These are phyloP conservation scores for Boulengeromyrus knoepffleri DNA, from an alignment of 2,113 vertebrate species.

Conservation along the genomic window DNA sequence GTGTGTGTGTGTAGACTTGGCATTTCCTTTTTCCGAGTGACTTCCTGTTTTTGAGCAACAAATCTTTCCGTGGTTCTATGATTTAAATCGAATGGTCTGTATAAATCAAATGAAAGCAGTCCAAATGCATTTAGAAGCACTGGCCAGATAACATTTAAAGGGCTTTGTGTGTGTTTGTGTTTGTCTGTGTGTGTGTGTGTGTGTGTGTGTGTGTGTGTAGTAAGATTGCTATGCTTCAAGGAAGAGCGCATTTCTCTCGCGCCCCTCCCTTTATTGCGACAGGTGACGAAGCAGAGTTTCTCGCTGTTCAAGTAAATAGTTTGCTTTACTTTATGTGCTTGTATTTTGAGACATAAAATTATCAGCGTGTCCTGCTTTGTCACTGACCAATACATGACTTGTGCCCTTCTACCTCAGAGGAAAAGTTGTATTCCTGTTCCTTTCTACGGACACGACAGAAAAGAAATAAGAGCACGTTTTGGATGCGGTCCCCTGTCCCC, in stretches of 20 bases:
- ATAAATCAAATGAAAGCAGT: neutral
- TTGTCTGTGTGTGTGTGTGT: neutral
- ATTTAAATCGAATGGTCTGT: neutral
- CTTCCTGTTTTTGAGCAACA: constrained; percentile 6
- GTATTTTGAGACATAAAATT: neutral
- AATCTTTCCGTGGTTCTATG: neutral
- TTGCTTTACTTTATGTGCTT: neutral
- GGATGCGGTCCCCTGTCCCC: neutral
- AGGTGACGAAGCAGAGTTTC: neutral
- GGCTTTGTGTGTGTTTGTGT: neutral
- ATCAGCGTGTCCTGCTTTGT: neutral
- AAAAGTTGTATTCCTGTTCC: neutral
- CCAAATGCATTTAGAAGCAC: neutral
- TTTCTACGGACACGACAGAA: neutral
- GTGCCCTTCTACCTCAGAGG: neutral
- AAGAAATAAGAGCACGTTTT: neutral
- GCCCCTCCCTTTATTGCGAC: neutral
- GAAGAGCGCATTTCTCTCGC: neutral
- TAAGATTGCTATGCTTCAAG: neutral
- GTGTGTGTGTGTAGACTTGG: neutral
- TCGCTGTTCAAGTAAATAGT: neutral
- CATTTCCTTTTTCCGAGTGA: neutral
- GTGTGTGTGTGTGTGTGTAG: neutral
- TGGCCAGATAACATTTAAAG: neutral
- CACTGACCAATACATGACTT: neutral